Evolutionary conservation across 2,888 invertebrate species (phyloP), one percentile per base, ranked within the genome.

Genomic region (Dicranocentrus wangi): DNA sequence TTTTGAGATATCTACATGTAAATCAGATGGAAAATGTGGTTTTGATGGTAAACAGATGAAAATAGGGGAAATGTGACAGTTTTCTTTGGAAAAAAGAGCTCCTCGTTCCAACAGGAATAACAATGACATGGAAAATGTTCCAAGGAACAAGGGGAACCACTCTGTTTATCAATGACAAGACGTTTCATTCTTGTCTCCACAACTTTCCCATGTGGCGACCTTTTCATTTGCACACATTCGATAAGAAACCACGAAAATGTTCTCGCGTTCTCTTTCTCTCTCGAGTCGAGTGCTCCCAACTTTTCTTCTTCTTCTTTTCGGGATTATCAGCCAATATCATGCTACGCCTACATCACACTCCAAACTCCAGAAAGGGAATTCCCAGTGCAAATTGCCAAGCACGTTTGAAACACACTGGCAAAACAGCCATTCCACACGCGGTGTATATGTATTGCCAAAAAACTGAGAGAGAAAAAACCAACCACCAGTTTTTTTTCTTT

Each of bases 41-140:
- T 72, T 71, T 72, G 72, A 61, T 72, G 72, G 72, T 72, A 72
- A 72, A 61, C 47, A 72, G 72, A 72, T 61, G 72, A 61, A 72
- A 72, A 71, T 58, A 55, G 42, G 23, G 39, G 60, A 71, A 71
- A 61, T 72, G 72, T 72, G 72, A 72, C 72, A 72, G 61, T 72
- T 72, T 39, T 23, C 39, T 60, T 55, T 58, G 58, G 15, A 2
- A 53, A n/a, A 10, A 32, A 32, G 5, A 32, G 60, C 61, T 51
- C 51, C 43, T 71, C 60, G 60, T 60, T 73, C 63, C 39, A 63
- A 73, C 53, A 63, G 28, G 39, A 73, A 63, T 73, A 51, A 73
- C 73, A 73, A 73, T 73, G 27, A 73, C 51, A 53, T 63, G 28
- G 51, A 53, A 63, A 65, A 65, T 43, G 13, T 23, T 47, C 55